Evolutionary conservation across 2,888 invertebrate genomes (phyloP).

Genomic region (Villa cingulata): DNA sequence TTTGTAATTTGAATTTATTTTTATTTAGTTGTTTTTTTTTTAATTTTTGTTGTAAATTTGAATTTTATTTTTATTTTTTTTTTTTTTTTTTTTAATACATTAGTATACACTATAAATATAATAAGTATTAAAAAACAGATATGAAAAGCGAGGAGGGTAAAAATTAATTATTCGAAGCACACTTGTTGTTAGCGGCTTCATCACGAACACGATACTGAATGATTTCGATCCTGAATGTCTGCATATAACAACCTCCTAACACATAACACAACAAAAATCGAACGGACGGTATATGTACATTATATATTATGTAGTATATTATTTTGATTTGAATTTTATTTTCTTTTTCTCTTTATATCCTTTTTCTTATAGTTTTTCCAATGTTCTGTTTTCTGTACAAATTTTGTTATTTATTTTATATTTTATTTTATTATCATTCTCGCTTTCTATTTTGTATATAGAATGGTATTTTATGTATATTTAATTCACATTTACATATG

Average conservation of each 20-base stretch:
- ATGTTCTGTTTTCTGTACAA: neutral
- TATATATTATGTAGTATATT: neutral
- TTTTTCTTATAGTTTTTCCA: conserved; percentile 1
- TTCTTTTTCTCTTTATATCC: neutral
- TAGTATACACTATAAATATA: neutral
- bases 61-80: neutral
- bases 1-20: no score
- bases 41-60: conserved; percentile 1
- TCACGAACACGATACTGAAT: conserved; percentile 14
- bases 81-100: conserved; percentile 1
- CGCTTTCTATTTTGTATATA: no score
- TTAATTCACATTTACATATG: no score
- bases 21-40: no score
- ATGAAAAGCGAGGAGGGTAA: conserved; percentile 12
- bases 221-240: conserved; percentile 10
- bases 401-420: no score
- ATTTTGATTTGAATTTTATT: conserved; percentile 1
- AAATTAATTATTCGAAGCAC: conserved; percentile 10
- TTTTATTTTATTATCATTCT: no score
- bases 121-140: conserved; percentile 7
- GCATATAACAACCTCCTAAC: conserved; percentile 13
- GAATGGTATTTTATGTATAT: no score
- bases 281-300: no score
- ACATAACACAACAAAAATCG: no score
- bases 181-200: conserved; percentile 16